Evolutionary conservation across 1,140 invertebrate genomes (phyloP).

Genomic region (Thalassaphorura encarpata): DNA sequence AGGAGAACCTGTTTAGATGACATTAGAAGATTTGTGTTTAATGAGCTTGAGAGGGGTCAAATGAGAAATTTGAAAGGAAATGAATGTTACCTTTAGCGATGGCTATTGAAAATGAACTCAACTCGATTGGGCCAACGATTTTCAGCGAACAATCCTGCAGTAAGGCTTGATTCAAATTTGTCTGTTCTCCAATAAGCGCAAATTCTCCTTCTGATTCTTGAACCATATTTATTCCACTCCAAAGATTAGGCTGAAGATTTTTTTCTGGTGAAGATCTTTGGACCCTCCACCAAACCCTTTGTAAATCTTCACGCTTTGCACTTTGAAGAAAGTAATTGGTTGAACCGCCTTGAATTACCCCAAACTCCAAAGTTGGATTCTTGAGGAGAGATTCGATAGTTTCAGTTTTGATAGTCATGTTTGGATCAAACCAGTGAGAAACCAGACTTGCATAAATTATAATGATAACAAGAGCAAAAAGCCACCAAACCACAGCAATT

Average conservation of each 20-base stretch:
- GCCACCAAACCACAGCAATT: constrained; percentile 31
- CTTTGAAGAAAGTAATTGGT: constrained; percentile 24
- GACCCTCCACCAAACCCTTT: constrained; percentile 30
- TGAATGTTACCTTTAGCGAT: constrained; percentile 29
- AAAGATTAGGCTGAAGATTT: background rate
- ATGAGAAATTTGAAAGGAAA: too few species aligned
- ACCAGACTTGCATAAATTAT: constrained; percentile 30
- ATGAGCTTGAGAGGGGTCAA: too few species aligned
- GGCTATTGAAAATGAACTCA: constrained; percentile 21
- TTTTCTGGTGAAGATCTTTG: constrained; percentile 8
- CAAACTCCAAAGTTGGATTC: constrained; percentile 26
- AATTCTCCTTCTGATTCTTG: constrained; percentile 16
- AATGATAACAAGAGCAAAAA: constrained; percentile 27
- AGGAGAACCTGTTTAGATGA: constrained; percentile 26
- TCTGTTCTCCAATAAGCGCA: constrained; percentile 29
- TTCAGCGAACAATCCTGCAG: constrained; percentile 22
- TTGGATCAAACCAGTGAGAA: constrained; percentile 28
- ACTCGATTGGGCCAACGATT: constrained; percentile 19
- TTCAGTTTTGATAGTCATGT: background rate
- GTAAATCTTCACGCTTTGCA: constrained; percentile 24
- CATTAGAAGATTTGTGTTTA: too few species aligned
- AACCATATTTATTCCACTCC: constrained; percentile 20
- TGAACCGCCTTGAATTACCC: constrained; percentile 24
- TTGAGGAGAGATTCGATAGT: constrained; percentile 21
- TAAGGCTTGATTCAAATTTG: constrained; percentile 23